Percentiles rank a stretch among this genome's conserved stretches.
These are phyloP conservation scores for Lates japonicus DNA, from an alignment of 2,797 vertebrate genomes.

Conservation along the genomic window DNA sequence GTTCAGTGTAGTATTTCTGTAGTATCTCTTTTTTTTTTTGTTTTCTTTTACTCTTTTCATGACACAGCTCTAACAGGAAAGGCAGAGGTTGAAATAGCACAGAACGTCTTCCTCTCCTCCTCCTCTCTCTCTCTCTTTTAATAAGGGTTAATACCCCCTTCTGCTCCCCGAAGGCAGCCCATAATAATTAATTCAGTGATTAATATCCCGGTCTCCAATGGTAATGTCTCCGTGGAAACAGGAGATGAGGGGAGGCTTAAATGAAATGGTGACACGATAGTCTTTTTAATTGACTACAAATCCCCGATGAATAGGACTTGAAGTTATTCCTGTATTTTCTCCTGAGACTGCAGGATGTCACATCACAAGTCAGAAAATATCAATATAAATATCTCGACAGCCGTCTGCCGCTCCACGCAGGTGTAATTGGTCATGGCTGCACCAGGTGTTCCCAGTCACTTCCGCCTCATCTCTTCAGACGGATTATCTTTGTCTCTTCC, in stretches of 20 bases:
- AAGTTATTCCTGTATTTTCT: slow-evolving; percentile 26
- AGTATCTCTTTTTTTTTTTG: not conserved
- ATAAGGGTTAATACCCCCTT: slow-evolving; percentile 78
- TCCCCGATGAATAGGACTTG: slow-evolving; percentile 43
- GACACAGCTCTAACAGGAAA: slow-evolving; percentile 26
- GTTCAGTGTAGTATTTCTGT: not conserved
- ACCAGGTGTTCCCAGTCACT: slow-evolving; percentile 61
- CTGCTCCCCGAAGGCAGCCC: slow-evolving; percentile 73
- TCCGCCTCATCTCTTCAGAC: slow-evolving; percentile 18
- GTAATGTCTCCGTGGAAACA: slow-evolving; percentile 75
- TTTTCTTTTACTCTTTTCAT: slow-evolving; percentile 32
- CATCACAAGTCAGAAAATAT: slow-evolving; percentile 24
- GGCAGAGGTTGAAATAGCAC: slow-evolving; percentile 40
- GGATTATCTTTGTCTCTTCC: slow-evolving; percentile 48
- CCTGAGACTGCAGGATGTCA: slow-evolving; percentile 15
- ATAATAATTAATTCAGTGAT: slow-evolving; percentile 82
- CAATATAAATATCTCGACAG: not conserved
- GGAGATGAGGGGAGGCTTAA: slow-evolving; percentile 59
- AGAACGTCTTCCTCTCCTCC: slow-evolving; percentile 14
- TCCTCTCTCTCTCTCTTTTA: slow-evolving; percentile 41
- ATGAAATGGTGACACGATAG: slow-evolving; percentile 66
- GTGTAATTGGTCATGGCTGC: slow-evolving; percentile 27
- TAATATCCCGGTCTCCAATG: slow-evolving; percentile 75
- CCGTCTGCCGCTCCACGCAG: not conserved
- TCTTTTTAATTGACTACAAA: slow-evolving; percentile 71